These are phyloP conservation scores for Bombus waltoni DNA, from an alignment of 1,140 invertebrate species.

Conservation along the genomic window DNA sequence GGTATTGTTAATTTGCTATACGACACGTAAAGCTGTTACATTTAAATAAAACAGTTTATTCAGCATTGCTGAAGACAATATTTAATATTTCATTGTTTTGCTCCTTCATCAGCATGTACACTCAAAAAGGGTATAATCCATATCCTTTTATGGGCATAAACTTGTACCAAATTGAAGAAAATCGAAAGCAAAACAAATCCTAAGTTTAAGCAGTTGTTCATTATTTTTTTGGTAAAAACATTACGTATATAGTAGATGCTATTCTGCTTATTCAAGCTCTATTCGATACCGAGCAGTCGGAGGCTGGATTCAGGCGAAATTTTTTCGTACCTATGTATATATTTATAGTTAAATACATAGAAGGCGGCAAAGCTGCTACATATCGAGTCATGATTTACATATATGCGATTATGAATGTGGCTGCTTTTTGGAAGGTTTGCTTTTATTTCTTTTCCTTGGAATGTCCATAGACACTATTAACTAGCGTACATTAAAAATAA, in stretches of 20 bases:
- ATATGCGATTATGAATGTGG: conserved; percentile 61
- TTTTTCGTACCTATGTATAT: conserved; percentile 59
- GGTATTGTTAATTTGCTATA: conserved; percentile 2
- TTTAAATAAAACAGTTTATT: conserved; percentile 23
- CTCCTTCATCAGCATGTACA: neutral
- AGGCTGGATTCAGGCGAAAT: conserved; percentile 46
- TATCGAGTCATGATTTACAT: conserved; percentile 61
- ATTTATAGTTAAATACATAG: conserved; percentile 73
- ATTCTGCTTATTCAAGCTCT: conserved; percentile 47
- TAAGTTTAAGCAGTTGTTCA: conserved; percentile 25
- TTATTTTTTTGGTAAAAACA: conserved; percentile 38
- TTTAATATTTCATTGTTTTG: conserved; percentile 8
- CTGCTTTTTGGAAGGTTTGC: conserved; percentile 56
- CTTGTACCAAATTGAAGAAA: neutral
- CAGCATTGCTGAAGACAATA: conserved; percentile 62
- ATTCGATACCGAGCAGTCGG: conserved; percentile 55
- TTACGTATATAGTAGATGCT: conserved; percentile 19
- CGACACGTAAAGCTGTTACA: neutral
- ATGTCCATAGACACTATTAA: conserved; percentile 70
- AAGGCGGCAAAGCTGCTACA: conserved; percentile 66
- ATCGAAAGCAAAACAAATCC: conserved; percentile 18
- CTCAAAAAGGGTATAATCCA: neutral
- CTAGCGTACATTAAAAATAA: conserved; percentile 76
- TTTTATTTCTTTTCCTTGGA: conserved; percentile 62
- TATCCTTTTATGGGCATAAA: neutral